Evolutionary conservation across 2,113 vertebrate species (phyloP).

Genomic region (Campylorhamphus procurvoides): DNA sequence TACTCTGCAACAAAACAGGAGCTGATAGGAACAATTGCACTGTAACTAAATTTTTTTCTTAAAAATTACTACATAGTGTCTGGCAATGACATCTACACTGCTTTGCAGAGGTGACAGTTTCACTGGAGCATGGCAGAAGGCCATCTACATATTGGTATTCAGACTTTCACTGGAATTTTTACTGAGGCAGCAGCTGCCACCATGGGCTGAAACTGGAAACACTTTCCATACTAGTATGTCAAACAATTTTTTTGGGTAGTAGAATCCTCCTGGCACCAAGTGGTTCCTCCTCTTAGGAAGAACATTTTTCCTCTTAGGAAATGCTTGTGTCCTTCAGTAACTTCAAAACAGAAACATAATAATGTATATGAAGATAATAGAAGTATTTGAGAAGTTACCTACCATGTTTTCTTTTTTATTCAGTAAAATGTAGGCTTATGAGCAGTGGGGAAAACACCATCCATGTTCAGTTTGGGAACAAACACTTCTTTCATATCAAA

Average conservation of each 20-base stretch:
- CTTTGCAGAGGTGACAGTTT: neutral
- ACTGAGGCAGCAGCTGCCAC: neutral
- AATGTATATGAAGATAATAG: neutral
- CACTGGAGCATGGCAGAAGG: neutral
- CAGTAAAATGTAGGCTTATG: neutral
- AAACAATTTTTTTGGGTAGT: neutral
- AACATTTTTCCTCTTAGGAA: neutral
- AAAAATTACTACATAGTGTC: neutral
- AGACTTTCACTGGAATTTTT: neutral
- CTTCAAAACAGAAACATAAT: neutral
- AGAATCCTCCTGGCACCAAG: neutral
- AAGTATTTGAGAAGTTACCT: constrained; percentile 6
- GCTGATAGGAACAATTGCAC: neutral
- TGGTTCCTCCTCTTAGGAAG: neutral
- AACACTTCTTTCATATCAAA: neutral
- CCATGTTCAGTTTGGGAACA: neutral
- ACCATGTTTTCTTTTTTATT: constrained; percentile 20
- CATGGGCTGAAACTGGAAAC: neutral
- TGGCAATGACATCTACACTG: neutral
- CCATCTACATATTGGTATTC: neutral
- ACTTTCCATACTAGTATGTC: neutral
- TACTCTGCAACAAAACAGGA: neutral
- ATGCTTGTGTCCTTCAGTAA: neutral
- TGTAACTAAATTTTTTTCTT: neutral
- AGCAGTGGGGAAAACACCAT: neutral